phyloP scores from a whole-genome alignment of 2,888 invertebrate species.

The Agrotis segetum region DNA sequence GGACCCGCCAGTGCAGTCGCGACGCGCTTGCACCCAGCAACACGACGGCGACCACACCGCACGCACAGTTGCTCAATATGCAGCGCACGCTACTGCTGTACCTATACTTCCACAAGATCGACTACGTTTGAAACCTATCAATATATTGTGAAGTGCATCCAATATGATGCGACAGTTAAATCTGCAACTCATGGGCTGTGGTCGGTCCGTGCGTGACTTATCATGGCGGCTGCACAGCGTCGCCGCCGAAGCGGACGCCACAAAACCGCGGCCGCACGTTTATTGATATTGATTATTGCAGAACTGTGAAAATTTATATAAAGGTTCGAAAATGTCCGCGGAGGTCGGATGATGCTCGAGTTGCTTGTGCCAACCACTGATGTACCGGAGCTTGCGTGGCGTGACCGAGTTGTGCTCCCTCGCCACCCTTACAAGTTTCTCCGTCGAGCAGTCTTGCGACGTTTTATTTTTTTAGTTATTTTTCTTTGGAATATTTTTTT shows the following conservation, averaged over 20 bases:
- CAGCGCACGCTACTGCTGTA: slow-evolving; percentile 21
- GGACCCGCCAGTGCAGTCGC: slow-evolving; percentile 40
- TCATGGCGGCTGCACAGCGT: slow-evolving; percentile 72
- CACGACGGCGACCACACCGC: slow-evolving; percentile 28
- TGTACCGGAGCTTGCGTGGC: slow-evolving; percentile 41
- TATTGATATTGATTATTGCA: slow-evolving; percentile 88
- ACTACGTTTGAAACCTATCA: slow-evolving; percentile 29
- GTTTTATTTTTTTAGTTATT: slow-evolving; percentile 58
- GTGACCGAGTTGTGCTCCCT: slow-evolving; percentile 65
- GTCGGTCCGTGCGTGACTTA: slow-evolving; percentile 59
- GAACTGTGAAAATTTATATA: slow-evolving; percentile 84
- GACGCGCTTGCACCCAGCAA: slow-evolving; percentile 20
- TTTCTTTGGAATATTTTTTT: slow-evolving; percentile 64
- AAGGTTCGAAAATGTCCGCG: slow-evolving; percentile 89
- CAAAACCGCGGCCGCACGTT: slow-evolving; percentile 87
- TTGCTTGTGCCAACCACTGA: slow-evolving; percentile 64
- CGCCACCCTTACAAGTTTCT: slow-evolving; percentile 71
- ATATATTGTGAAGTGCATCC: slow-evolving; percentile 13
- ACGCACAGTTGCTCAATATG: slow-evolving; percentile 18
- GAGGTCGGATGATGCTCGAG: slow-evolving; percentile 79
- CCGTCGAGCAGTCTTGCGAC: slow-evolving; percentile 80
- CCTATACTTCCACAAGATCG: slow-evolving; percentile 25
- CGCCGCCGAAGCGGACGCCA: slow-evolving; percentile 84
- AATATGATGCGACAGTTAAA: slow-evolving; percentile 38
- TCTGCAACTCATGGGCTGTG: slow-evolving; percentile 47